Evolutionary conservation across 2,888 invertebrate genomes (phyloP).

Genomic region (Athalia rosae): DNA sequence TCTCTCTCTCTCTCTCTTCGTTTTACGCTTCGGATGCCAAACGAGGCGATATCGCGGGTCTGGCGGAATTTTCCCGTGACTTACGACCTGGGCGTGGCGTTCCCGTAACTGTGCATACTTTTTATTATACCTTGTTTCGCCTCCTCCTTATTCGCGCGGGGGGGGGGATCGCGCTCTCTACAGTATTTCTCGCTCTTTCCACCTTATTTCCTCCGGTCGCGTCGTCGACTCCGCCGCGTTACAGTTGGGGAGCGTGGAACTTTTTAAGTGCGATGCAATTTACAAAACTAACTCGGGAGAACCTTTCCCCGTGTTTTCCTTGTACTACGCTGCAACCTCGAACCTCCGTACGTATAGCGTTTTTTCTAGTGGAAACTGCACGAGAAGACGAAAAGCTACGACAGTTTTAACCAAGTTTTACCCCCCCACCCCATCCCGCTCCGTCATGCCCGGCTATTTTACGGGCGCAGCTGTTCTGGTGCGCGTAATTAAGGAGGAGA

Average conservation of each 20-base stretch:
- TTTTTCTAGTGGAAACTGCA: not conserved
- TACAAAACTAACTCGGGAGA: slow-evolving; percentile 35
- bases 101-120: slow-evolving; percentile 38
- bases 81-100: slow-evolving; percentile 32
- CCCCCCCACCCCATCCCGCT: not conserved
- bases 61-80: slow-evolving; percentile 42
- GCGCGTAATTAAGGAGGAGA: slow-evolving; percentile 26
- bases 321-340: not conserved
- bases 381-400: slow-evolving; percentile 5
- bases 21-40: slow-evolving; percentile 7
- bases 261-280: slow-evolving; percentile 46
- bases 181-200: slow-evolving; percentile 14
- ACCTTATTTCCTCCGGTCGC: not conserved
- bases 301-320: too few relatives aligned
- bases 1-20: not conserved
- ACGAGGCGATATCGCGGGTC: not conserved
- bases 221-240: not conserved
- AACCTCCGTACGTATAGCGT: slow-evolving; percentile 9
- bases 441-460: too few relatives aligned
- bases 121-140: slow-evolving; percentile 42
- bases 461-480: slow-evolving; percentile 31
- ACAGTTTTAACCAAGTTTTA: slow-evolving; percentile 33
- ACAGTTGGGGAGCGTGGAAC: slow-evolving; percentile 14
- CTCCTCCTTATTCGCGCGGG: slow-evolving; percentile 6
- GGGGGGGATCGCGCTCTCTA: not conserved